Base-by-base conservation (phyloP, 2,888 invertebrate species). In the Ormyrus pomaceus region DNA sequence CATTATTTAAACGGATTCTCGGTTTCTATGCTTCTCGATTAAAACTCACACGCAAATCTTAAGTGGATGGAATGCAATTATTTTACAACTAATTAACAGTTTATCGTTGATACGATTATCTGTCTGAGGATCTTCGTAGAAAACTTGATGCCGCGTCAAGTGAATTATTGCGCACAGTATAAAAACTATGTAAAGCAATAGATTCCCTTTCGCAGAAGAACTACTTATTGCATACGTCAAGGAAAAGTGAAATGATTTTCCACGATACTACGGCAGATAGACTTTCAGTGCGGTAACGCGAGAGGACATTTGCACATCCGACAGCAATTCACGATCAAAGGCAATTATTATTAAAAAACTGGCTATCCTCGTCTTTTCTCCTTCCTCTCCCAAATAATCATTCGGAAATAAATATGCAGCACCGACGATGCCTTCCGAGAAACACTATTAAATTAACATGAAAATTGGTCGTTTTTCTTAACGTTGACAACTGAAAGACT, bases 251-350 rank as follows among this genome's bases (percentile, higher is more conserved):
- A 34, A 34, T 46, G 46, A 56, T 56, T 69, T 10, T n/a, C 51
- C 58, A 61, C 69, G 56, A 72, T 34, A 61, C 71, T 76, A 48
- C 55, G 65, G 45, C 48, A 62, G 51, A 75, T 81, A 61, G 13
- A 62, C 65, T 78, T 70, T 81, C 65, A 83, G 82, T 84, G 79
- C 80, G 70, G 71, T 82, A 66, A 83, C 77, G 82, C 76, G 74
- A 76, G 78, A 80, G 81, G 83, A 86, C 82, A 86, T 84, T 86
- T 85, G 85, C 83, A 86, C 83, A 85, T 83, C 84, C 85, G 85
- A 85, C 84, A 87, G 84, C 83, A 85, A 84, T 85, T 86, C 69
- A 76, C 81, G 62, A 83, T 84, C 85, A 85, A 85, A 85, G 82
- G 83, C 82, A 83, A 81, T 85, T 85, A 83, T 81, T 85, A 82